phyloP scores from a whole-genome alignment of 2,113 vertebrate genomes.

The Hippocampus comes region DNA sequence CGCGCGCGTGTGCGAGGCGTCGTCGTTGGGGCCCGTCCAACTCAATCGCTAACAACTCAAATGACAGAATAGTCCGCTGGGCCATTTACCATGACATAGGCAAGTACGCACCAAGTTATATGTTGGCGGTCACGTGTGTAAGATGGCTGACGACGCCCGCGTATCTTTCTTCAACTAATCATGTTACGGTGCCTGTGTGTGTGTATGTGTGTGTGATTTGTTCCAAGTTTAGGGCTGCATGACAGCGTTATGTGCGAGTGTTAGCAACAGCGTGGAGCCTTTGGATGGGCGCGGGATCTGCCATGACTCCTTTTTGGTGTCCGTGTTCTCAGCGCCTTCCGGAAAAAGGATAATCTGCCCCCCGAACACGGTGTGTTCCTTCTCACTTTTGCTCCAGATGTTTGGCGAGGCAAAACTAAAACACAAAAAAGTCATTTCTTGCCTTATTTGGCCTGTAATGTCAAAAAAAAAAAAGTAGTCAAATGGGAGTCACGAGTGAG shows the following conservation, averaged over 20 bases:
- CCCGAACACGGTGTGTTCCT: conserved; percentile 62
- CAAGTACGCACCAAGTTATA: too few relatives aligned
- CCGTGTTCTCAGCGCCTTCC: conserved; percentile 57
- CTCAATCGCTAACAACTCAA: too few relatives aligned
- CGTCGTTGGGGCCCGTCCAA: too few relatives aligned
- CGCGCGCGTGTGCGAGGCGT: too few relatives aligned
- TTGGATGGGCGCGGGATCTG: conserved; percentile 13
- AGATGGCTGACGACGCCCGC: too few relatives aligned
- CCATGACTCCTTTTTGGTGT: conserved; percentile 61
- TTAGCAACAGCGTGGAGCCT: conserved; percentile 56
- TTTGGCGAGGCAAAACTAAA: neutral
- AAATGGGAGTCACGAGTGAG: too few relatives aligned
- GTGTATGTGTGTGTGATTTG: conserved; percentile 63
- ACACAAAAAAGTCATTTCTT: neutral
- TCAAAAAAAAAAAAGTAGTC: neutral
- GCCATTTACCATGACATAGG: too few relatives aligned
- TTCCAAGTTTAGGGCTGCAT: conserved; percentile 62
- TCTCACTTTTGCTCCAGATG: conserved; percentile 49
- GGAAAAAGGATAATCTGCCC: conserved; percentile 47
- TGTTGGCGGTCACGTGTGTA: too few relatives aligned
- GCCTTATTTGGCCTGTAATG: neutral
- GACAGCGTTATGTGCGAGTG: conserved; percentile 56
- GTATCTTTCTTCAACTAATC: conserved; percentile 42
- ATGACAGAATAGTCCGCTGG: too few relatives aligned
- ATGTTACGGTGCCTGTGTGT: conserved; percentile 64